Evolutionary conservation across 2,888 invertebrate species (phyloP).

Genomic region (Norana najaformis): DNA sequence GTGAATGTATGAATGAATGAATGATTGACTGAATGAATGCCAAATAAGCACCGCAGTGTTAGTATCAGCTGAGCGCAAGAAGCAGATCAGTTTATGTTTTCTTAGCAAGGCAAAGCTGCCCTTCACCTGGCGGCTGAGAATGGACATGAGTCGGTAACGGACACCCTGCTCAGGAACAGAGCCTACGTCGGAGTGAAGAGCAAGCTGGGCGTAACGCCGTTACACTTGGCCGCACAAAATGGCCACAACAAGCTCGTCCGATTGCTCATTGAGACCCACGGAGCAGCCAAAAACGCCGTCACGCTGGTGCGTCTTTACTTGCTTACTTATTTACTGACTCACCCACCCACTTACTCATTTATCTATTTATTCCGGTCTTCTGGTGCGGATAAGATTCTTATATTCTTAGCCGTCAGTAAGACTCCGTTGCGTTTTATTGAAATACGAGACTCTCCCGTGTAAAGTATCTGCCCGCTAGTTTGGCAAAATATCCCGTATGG

Average conservation of each 20-base stretch:
- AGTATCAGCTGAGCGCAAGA: no score
- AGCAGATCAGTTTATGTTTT: not conserved
- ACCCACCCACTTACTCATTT: not conserved
- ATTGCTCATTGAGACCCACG: constrained; percentile 90
- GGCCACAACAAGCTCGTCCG: constrained; percentile 87
- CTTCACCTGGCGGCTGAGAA: constrained; percentile 87
- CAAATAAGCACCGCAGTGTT: no score
- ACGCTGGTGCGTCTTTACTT: constrained; percentile 69
- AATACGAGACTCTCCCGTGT: no score
- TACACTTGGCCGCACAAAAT: constrained; percentile 95
- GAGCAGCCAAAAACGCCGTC: constrained; percentile 91
- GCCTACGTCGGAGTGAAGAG: constrained; percentile 99
- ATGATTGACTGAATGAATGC: no score
- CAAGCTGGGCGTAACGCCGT: constrained; percentile 93
- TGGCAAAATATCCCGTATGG: no score
- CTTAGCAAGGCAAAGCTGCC: constrained; percentile 75
- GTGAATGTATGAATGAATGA: no score
- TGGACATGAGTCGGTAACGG: constrained; percentile 76
- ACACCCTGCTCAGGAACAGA: constrained; percentile 81
- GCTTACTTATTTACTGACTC: not conserved
- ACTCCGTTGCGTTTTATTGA: no score
- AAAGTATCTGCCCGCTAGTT: no score
- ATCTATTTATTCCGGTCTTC: no score
- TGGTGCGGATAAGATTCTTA: not conserved
- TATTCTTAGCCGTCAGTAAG: no score